Base-by-base conservation (phyloP, 2,113 vertebrate genomes). In the Puntigrus tetrazona region DNA sequence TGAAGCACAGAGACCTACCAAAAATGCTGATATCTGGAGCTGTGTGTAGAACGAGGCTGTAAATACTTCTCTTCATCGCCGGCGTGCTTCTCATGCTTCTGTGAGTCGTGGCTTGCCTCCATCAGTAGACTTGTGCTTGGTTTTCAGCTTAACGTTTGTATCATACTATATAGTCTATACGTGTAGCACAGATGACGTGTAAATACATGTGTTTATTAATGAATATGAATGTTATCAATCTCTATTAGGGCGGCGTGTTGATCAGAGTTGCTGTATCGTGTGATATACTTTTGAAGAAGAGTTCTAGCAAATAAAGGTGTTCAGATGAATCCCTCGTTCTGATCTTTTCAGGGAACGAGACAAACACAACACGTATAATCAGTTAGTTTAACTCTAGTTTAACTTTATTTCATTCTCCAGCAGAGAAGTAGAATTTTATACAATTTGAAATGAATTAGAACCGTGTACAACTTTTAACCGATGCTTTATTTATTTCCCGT, bases 151-250 rank as follows among this genome's bases (percentile, higher is more conserved):
- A 89, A 90, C 89, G 89, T 93, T 93, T 92, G 86, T 88, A 86
- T 89, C 93, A 92, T 90, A 89, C 91, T 92, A 90, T 91, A 90
- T 87, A 89, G 90, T 88, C 72, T 89, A 89, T 91, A 91, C 93
- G 88, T 90, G 90, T 79, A 63, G 88, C 92, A 90, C 91, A 91
- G 91, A 91, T 91, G 73, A 91, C 86, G 89, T 95, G 92, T 94
- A 94, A 88, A 93, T 91, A 94, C 86, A 92, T 78, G 81, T 94
- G 89, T 93, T 93, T 92, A 92, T 91, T 92, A 91, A 87, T 88
- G 13, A 92, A 90, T 91, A 80, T 93, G 86, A 92, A 93, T 94
- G 83, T 87, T 81, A 13, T 67, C 75, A 78, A 90, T 90, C 93
- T 91, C 92, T 92, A 52, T 87, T 89, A 69, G 87, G 85, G 88